Base-by-base conservation (phyloP, 1,140 invertebrate species). In the Drosophila novamexicana region DNA sequence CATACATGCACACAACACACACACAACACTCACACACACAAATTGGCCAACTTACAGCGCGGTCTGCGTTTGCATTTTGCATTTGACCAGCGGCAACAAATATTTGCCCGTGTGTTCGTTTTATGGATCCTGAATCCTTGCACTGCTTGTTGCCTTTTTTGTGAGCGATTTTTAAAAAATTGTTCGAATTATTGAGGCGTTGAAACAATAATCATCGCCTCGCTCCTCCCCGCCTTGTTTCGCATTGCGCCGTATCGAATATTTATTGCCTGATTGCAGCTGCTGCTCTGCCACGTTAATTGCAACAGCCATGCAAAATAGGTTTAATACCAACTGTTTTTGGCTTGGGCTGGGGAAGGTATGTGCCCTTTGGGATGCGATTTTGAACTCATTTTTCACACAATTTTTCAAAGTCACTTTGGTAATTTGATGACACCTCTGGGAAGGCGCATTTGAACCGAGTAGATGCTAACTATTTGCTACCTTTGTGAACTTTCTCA, bases 161-260 rank as follows among this genome's bases (percentile, higher is more conserved):
- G 66, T 63, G 42, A 79, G 62, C 59, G 68, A 73, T 83, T 85
- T 80, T 77, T 63, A 45, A 72, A 79, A 84, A 75, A 75, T 57
- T 64, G 50, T 70, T 69, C 54, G 77, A 88, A 81, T 84, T 89
- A 80, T 84, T 89, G 80, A 88, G 80, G 84, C 84, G 84, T 89
- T 88, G 84, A 88, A 89, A 89, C 64, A 88, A 89, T 89, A 88
- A 88, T 88, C 77, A 89, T 80, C 77, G 65, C 67, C 52, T 70
- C 59, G 39, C 63, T 1, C 18, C 18, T 1, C 18, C 18, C 67
- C 54, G 39, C 59, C 69, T 61, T 64, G 49, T 29, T 29, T 29
- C 4, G 4, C 22, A 29, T 5, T 29, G 22, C 47, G 49, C 32
- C 18, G 39, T 68, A 77, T 81, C 75, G 67, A 64, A 70, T 69